Conservation (phyloP, 2,797 vertebrate species). For the Darevskia mixta region DNA sequence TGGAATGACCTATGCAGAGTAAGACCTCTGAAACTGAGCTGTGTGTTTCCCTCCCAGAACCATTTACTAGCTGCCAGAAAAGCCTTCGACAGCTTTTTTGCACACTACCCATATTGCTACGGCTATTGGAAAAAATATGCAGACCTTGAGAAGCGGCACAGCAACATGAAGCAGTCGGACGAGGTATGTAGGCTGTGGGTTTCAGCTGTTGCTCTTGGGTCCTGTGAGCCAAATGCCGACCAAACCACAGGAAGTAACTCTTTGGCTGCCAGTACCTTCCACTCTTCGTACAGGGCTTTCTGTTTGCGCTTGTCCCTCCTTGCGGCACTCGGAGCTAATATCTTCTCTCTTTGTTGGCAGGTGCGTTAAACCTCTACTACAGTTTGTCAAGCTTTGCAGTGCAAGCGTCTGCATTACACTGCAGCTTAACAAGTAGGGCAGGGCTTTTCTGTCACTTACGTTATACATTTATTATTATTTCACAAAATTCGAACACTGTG, state of each 20-base stretch:
- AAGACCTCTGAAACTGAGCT: background rate
- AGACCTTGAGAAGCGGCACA: slow-evolving; percentile 93
- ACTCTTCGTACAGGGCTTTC: slow-evolving; percentile 74
- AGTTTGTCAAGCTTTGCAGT: slow-evolving; percentile 90
- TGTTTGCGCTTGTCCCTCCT: slow-evolving; percentile 83
- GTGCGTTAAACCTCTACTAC: slow-evolving; percentile 87
- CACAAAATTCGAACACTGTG: slow-evolving; percentile 83
- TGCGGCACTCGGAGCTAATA: slow-evolving; percentile 85
- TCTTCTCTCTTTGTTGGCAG: slow-evolving; percentile 90
- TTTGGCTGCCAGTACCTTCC: slow-evolving; percentile 82
- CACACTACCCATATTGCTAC: slow-evolving; percentile 97
- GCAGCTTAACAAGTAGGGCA: slow-evolving; percentile 90
- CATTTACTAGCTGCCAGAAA: slow-evolving; percentile 88
- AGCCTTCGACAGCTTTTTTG: slow-evolving; percentile 93
- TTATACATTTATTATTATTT: slow-evolving; percentile 74
- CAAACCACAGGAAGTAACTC: slow-evolving; percentile 58
- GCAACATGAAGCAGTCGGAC: slow-evolving; percentile 91
- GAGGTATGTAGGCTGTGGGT: slow-evolving; percentile 86
- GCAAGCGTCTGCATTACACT: slow-evolving; percentile 89
- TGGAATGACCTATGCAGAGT: background rate
- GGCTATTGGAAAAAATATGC: slow-evolving; percentile 99
- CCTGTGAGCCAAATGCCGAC: slow-evolving; percentile 78
- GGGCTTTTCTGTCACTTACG: slow-evolving; percentile 86
- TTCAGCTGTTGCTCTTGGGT: slow-evolving; percentile 65
- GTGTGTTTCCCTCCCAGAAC: slow-evolving; percentile 81